Evolutionary conservation across 2,888 invertebrate genomes (phyloP).

Genomic region (Dinocampus coccinellae): DNA sequence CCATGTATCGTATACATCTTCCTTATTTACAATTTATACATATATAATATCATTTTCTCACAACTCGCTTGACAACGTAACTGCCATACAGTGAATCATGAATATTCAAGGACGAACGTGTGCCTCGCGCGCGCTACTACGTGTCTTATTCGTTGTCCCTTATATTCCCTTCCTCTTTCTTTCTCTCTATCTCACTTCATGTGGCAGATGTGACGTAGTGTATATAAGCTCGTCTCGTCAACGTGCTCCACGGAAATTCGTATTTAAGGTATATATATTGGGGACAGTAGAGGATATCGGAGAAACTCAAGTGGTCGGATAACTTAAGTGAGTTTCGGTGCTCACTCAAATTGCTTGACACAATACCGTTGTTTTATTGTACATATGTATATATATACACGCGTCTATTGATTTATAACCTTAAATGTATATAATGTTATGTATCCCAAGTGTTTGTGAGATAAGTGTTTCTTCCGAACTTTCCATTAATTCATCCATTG

Average conservation of each 20-base stretch:
- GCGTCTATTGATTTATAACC: background rate
- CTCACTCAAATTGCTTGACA: conserved; percentile 9
- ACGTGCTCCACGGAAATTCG: conserved; percentile 34
- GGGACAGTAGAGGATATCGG: conserved; percentile 18
- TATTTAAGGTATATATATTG: conserved; percentile 25
- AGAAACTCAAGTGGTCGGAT: conserved; percentile 7
- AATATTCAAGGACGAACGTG: conserved; percentile 33
- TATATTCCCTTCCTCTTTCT: background rate
- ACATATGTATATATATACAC: background rate
- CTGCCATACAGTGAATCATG: conserved; percentile 24
- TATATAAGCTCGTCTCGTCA: conserved; percentile 11
- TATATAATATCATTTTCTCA: background rate
- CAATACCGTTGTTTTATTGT: background rate
- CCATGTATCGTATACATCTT: background rate
- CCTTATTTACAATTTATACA: conserved; percentile 8
- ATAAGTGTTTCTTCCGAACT: background rate
- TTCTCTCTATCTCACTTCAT: conserved; percentile 4
- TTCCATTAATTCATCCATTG: background rate
- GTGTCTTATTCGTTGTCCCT: no score
- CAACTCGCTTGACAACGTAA: conserved; percentile 13
- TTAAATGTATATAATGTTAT: background rate
- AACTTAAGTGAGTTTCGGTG: background rate
- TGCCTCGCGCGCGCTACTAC: conserved; percentile 2
- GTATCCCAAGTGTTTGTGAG: background rate
- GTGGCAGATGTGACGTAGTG: conserved; percentile 23